These are phyloP conservation scores for Trachelus tabidus DNA, from an alignment of 2,888 invertebrate species.

Conservation along the genomic window DNA sequence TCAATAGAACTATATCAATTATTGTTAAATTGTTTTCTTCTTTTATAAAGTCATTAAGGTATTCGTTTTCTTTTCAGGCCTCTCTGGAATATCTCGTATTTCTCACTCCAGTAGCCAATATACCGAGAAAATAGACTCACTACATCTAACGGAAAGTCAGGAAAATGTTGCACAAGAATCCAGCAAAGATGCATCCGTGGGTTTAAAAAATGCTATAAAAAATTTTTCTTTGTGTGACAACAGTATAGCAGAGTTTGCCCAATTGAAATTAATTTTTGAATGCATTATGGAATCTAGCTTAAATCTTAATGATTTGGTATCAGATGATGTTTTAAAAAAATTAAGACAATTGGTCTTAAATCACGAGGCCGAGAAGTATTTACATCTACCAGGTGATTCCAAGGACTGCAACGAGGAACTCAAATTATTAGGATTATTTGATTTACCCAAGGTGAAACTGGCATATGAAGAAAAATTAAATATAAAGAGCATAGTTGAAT, in stretches of 20 bases:
- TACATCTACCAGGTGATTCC: constrained; percentile 41
- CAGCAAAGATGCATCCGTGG: constrained; percentile 19
- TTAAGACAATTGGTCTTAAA: constrained; percentile 42
- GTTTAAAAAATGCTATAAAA: constrained; percentile 31
- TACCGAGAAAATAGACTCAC: constrained; percentile 35
- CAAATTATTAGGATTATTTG: constrained; percentile 49
- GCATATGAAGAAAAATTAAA: constrained; percentile 55
- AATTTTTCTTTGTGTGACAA: constrained; percentile 41
- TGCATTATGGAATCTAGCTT: constrained; percentile 40
- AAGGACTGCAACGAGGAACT: constrained; percentile 40
- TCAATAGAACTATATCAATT: no score
- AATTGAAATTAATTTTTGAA: constrained; percentile 45
- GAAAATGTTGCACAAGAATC: constrained; percentile 21
- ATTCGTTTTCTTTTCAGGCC: constrained; percentile 36
- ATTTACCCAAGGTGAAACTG: constrained; percentile 50
- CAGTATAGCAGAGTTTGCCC: constrained; percentile 41
- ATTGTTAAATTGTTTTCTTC: no score
- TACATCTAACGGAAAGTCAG: constrained; percentile 34
- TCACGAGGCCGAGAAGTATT: constrained; percentile 46
- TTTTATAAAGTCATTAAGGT: not conserved
- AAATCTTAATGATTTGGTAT: constrained; percentile 27
- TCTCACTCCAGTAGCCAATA: constrained; percentile 43
- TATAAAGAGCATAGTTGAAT: constrained; percentile 51
- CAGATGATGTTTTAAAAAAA: constrained; percentile 36
- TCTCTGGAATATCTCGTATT: constrained; percentile 48